These are phyloP conservation scores for Melinaea marsaeus DNA, from an alignment of 2,888 invertebrate species.

Conservation along the genomic window DNA sequence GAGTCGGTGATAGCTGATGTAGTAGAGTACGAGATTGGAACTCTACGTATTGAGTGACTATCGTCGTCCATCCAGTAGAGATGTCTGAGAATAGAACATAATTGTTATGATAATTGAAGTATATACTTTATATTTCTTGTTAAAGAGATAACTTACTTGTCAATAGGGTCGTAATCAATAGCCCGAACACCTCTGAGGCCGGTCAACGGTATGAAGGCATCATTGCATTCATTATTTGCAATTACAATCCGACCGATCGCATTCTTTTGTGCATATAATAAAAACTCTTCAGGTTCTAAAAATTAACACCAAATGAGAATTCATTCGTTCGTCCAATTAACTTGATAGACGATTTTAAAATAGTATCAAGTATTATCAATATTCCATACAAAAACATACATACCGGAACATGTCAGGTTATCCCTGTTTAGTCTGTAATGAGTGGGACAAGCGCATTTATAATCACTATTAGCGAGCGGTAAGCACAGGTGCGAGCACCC, in stretches of 20 bases:
- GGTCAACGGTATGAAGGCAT: constrained; percentile 87
- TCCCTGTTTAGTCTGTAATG: constrained; percentile 85
- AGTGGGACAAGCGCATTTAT: constrained; percentile 88
- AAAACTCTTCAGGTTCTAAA: constrained; percentile 89
- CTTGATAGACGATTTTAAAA: too few species aligned
- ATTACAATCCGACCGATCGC: constrained; percentile 88
- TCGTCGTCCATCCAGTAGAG: constrained; percentile 88
- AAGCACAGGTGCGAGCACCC: constrained; percentile 91
- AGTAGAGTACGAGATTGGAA: constrained; percentile 62
- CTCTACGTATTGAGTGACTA: constrained; percentile 83
- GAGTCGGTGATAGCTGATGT: constrained; percentile 59
- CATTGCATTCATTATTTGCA: constrained; percentile 88
- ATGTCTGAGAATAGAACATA: constrained; percentile 45
- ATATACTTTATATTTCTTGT: not conserved
- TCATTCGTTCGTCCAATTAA: too few species aligned
- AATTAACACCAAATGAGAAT: constrained; percentile 27
- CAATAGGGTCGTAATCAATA: constrained; percentile 90
- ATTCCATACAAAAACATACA: not conserved
- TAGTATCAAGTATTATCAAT: not conserved
- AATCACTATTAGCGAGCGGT: constrained; percentile 78
- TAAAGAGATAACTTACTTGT: constrained; percentile 51
- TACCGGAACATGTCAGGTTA: constrained; percentile 83
- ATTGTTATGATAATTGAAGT: not conserved
- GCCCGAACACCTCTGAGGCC: constrained; percentile 88
- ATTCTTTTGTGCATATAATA: constrained; percentile 91